Base-by-base conservation (phyloP, 2,797 vertebrate species). In the Argyrosomus regius region DNA sequence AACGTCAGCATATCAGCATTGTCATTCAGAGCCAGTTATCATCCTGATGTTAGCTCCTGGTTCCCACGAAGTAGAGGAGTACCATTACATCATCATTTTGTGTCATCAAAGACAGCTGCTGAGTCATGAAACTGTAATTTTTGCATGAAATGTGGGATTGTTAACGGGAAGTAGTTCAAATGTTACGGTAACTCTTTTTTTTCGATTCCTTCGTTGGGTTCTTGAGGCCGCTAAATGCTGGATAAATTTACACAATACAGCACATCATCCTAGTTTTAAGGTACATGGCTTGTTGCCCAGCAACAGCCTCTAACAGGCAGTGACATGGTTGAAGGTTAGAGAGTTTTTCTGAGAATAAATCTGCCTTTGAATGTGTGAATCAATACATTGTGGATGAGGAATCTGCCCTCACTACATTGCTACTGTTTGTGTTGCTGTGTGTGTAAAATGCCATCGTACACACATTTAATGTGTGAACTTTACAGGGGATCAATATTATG, bases 301-400 rank as follows among this genome's bases (percentile, higher is more conserved):
- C 78, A 86, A 86, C 75, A 54, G 57, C 45, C 71, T 77, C 65
- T 72, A 39, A 74, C 58, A 73, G 76, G 56, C 72, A 43, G 48
- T 3, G 43, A 75, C 64, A 52, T 75, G 63, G 20, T 62, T 45
- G 28, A 58, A 75, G 63, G 26, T 76, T 54, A 35, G 5, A 43
- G 41, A 31, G 61, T 58, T 82, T 66, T 61, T 80, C 20, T 77
- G 50, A 6, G n/a, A 61, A 20, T 85, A 60, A 73, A 45, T 67
- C 41, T 54, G 5, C 6, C 66, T 75, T 58, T 80, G 18, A 76
- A 53, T 58, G 22, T 63, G 64, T 81, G 49, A 75, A 75, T 70
- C 48, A 60, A 64, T 70, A 49, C 41, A 6, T 31, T 48, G 14
- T 45, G 45, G 43, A 18, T 65, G 26, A 26, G 49, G 16, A 59